Conservation (phyloP, 2,888 invertebrate species). For the Melanophora roralis region DNA sequence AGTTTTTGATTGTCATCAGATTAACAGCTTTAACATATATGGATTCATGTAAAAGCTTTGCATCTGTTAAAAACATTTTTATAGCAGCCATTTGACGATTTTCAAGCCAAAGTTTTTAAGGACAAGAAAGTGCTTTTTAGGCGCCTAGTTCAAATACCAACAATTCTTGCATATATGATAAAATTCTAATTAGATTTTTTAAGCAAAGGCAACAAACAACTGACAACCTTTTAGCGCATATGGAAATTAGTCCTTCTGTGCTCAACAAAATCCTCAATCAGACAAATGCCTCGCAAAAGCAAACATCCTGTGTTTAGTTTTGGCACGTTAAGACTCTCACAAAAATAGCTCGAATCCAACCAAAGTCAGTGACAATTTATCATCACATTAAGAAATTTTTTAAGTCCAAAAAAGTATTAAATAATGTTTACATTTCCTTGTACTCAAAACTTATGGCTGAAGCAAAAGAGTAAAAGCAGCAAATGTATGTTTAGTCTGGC, state of each 20-base stretch:
- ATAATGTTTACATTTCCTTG: neutral
- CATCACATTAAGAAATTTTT: conserved; percentile 68
- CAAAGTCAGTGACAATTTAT: conserved; percentile 71
- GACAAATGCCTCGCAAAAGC: conserved; percentile 65
- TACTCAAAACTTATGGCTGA: conserved; percentile 46
- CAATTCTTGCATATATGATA: neutral
- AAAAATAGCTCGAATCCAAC: conserved; percentile 74
- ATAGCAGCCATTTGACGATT: conserved; percentile 67
- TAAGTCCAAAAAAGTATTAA: conserved; percentile 5
- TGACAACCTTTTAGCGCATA: too few relatives aligned
- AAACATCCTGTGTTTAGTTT: conserved; percentile 65
- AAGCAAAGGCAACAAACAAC: too few relatives aligned
- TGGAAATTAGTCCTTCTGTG: too few relatives aligned
- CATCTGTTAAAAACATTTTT: conserved; percentile 29
- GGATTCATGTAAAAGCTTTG: conserved; percentile 25
- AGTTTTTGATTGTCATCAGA: conserved; percentile 10
- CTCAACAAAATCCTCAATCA: conserved; percentile 50
- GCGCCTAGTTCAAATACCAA: conserved; percentile 21
- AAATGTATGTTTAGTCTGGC: conserved; percentile 50
- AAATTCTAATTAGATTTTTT: too few relatives aligned
- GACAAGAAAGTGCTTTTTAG: conserved; percentile 63
- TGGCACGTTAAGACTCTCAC: conserved; percentile 65
- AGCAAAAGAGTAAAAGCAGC: conserved; percentile 13
- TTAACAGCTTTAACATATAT: conserved; percentile 7
- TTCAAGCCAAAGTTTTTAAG: conserved; percentile 59